Conservation (phyloP, 2,113 vertebrate species). For the Nesoenas mayeri region DNA sequence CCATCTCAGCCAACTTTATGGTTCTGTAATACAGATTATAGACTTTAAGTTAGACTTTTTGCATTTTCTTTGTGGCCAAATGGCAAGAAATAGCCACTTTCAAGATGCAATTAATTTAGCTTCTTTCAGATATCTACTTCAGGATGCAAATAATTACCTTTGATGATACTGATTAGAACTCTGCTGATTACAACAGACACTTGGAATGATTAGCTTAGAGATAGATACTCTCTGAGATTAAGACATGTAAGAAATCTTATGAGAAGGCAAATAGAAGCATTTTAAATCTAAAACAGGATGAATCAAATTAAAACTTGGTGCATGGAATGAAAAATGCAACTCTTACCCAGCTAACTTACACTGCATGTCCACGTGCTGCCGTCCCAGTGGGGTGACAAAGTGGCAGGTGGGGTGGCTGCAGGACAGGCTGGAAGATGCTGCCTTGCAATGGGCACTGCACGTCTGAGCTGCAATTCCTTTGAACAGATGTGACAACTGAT, state of each 20-base stretch:
- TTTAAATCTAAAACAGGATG: not conserved
- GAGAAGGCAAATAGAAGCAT: not conserved
- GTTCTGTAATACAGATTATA: not conserved
- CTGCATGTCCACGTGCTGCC: accelerated
- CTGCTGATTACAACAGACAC: constrained; percentile 36
- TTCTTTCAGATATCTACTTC: not conserved
- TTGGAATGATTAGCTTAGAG: constrained; percentile 29
- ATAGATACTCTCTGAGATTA: not conserved
- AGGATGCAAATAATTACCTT: constrained; percentile 34
- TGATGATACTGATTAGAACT: constrained; percentile 28
- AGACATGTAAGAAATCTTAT: not conserved
- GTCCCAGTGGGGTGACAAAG: not conserved
- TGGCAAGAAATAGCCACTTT: not conserved
- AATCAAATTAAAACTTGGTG: not conserved
- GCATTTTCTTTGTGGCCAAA: not conserved
- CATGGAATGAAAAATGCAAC: accelerated
- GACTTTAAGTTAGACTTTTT: not conserved
- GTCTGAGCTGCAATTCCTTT: accelerated
- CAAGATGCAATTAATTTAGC: constrained; percentile 6
- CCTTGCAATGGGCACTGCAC: accelerated
- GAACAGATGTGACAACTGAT: accelerated
- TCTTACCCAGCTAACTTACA: not conserved
- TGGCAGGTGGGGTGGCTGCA: accelerated
- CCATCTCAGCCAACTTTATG: not conserved
- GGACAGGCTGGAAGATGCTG: accelerated